phyloP scores from a whole-genome alignment of 2,888 invertebrate genomes.

The Conops quadrifasciatus region DNA sequence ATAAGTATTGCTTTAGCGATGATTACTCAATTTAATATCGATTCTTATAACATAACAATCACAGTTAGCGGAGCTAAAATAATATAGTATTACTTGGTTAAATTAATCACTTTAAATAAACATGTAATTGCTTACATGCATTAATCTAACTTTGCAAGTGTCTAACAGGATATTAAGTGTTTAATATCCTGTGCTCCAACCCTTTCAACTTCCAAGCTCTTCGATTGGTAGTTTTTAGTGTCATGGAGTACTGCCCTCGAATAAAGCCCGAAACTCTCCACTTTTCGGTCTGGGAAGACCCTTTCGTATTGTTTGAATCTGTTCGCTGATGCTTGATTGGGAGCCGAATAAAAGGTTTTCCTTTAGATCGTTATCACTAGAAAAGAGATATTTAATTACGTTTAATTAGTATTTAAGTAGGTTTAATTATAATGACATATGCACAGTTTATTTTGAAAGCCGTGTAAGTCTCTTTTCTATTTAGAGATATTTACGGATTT shows the following conservation, averaged over 20 bases:
- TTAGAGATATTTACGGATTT: too few species aligned
- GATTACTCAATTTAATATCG: constrained; percentile 56
- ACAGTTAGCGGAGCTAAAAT: constrained; percentile 67
- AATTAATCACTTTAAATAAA: constrained; percentile 24
- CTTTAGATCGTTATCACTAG: constrained; percentile 63
- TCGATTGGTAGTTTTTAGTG: constrained; percentile 52
- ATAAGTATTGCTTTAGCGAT: constrained; percentile 47
- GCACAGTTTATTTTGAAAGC: too few species aligned
- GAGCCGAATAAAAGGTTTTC: constrained; percentile 64
- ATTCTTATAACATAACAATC: constrained; percentile 66
- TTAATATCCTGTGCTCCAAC: background rate
- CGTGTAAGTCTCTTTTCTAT: too few species aligned
- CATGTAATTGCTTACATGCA: constrained; percentile 28
- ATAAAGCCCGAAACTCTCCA: constrained; percentile 66
- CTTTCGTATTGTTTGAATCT: constrained; percentile 64
- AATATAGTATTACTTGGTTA: constrained; percentile 51
- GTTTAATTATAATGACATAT: too few species aligned
- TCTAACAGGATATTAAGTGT: background rate
- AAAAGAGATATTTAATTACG: constrained; percentile 11
- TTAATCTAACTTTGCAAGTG: background rate
- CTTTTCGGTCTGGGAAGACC: constrained; percentile 65
- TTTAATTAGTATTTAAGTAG: background rate
- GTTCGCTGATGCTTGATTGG: constrained; percentile 63
- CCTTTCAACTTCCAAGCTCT: too few species aligned
- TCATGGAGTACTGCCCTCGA: constrained; percentile 66